Evolutionary conservation across 2,113 vertebrate genomes (phyloP), one percentile per base, ranked within the genome.

Genomic region (Carassius carassius): DNA sequence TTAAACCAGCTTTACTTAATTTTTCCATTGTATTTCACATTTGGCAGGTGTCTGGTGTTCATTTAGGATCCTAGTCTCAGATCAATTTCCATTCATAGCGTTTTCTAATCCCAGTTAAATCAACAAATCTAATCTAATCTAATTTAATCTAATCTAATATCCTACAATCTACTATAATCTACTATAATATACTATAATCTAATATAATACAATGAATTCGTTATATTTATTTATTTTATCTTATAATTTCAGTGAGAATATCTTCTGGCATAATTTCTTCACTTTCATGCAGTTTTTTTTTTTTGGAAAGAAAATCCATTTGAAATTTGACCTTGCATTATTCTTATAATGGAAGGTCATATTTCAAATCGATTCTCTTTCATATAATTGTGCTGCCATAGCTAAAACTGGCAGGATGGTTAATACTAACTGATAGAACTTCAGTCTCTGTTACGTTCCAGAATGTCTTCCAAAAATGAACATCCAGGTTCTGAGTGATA

Each of bases 401-500:
- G 3, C 7, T 35, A 8, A 69, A 35, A 69, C 29, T 12, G 58
- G 3, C 2, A 84, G 51, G 44, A 81, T 25, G 2, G 44, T 65
- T 49, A 67, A 76, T 58, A 86, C 92, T 90, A 87, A 98, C 97
- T 41, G 96, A 96, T 5, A 97, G 89, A 85, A 97, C 89, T 85
- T 98, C 96, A 0, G 94, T 97, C 92, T 98, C 97, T 0, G 96
- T 97, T 85, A 98, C 93, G 84, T 97, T 98, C 96, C 97, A 98
- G 92, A 96, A 98, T 1, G 91, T 85, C 90, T 97, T 98, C 97
- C 97, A 98, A 90, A 98, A 98, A 84, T 96, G 95, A 62, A 97
- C 95, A 0, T 98, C 97, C 85, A 97, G 90, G 91, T 97, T 97
- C 89, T 97, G 97, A n/a, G 94, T 96, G 88, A 97, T 96, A 29